Conservation (phyloP, 1,140 invertebrate genomes). For the Drosophila takahashii region DNA sequence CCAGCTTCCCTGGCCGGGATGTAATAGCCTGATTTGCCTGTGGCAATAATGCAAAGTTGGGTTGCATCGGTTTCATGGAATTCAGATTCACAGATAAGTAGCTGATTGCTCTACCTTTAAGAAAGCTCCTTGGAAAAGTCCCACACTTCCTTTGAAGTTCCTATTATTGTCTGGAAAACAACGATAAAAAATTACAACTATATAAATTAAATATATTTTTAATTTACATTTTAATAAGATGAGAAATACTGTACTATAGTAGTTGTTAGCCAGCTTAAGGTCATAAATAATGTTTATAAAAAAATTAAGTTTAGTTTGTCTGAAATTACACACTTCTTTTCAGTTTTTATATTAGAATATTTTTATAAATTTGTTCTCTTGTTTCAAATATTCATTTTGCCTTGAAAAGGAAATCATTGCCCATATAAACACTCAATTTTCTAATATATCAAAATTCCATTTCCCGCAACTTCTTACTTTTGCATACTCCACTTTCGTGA, state of each 20-base stretch:
- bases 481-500: background rate
- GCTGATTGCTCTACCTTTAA: conserved; percentile 17
- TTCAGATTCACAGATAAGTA: conserved; percentile 41
- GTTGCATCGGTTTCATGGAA: conserved; percentile 25
- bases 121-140: background rate
- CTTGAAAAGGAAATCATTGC: background rate
- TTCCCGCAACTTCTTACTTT: background rate
- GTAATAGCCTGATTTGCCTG: conserved; percentile 41
- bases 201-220: too few species aligned
- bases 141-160: background rate
- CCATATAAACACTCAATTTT: background rate
- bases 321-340: too few species aligned
- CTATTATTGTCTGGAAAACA: background rate
- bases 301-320: too few species aligned
- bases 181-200: too few species aligned
- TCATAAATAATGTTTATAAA: too few species aligned
- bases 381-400: background rate
- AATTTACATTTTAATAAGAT: too few species aligned
- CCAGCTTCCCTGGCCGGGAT: background rate
- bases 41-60: conserved; percentile 47
- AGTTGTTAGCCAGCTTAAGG: too few species aligned
- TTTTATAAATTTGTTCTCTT: too few species aligned
- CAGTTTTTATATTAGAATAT: too few species aligned
- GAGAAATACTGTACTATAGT: too few species aligned
- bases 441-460: conserved; percentile 5